Percentiles rank a stretch among this genome's conserved stretches.
Conservation (phyloP, 2,113 vertebrate genomes). For the Phoxinus phoxinus region DNA sequence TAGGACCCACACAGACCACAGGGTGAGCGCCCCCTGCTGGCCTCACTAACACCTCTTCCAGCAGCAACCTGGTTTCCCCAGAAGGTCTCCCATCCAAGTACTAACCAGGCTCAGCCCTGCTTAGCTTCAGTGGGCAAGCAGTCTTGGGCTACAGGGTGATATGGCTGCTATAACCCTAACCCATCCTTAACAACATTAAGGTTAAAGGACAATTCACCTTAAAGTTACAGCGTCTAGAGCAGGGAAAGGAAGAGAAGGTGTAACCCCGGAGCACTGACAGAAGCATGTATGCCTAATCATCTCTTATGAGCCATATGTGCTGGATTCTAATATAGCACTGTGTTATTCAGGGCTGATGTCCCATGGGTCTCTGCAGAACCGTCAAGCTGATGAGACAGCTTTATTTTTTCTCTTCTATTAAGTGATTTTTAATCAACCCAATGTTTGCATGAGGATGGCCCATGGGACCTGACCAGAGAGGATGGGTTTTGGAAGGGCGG, state of each 20-base stretch:
- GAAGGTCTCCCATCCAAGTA: too few species aligned
- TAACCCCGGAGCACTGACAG: neutral
- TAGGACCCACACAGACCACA: too few species aligned
- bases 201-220: neutral
- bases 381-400: constrained; percentile 54
- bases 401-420: constrained; percentile 51
- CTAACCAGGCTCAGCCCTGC: too few species aligned
- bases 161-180: too few species aligned
- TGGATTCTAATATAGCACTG: constrained; percentile 30
- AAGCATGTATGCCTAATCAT: neutral
- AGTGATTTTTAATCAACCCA: constrained; percentile 62
- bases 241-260: neutral
- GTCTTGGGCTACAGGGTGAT: too few species aligned
- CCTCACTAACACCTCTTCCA: too few species aligned
- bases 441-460: constrained; percentile 46
- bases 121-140: too few species aligned
- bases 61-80: too few species aligned
- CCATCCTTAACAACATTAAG: too few species aligned
- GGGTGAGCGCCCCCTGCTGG: too few species aligned
- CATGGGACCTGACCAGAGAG: constrained; percentile 27
- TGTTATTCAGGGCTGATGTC: constrained; percentile 35
- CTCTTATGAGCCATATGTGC: constrained; percentile 25
- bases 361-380: constrained; percentile 26
- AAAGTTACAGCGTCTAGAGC: neutral
- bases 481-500: constrained; percentile 15